Percentiles rank a stretch among this genome's conserved stretches.
Evolutionary conservation across 92 coral and sea anemone species (phyloP).

Genomic region (Epizoanthus stellaris): DNA sequence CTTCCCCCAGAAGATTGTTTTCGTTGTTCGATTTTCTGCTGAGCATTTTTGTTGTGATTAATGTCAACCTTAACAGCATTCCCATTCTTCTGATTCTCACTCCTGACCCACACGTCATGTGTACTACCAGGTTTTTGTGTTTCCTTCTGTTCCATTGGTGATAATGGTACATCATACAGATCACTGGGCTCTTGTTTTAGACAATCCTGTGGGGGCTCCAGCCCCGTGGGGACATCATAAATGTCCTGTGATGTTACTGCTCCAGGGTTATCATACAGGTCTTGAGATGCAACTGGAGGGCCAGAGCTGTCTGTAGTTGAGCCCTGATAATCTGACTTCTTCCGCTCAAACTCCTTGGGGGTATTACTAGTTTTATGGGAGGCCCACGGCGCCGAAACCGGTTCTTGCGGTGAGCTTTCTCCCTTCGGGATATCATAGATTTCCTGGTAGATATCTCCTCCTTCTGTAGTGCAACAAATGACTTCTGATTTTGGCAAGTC

Average conservation of each 20-base stretch:
- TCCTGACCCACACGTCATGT: conserved; percentile 50
- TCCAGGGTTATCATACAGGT: conserved; percentile 7
- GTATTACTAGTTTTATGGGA: neutral
- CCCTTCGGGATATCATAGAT: conserved; percentile 24
- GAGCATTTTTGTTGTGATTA: conserved; percentile 49
- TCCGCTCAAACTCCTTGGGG: neutral
- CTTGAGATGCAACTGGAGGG: conserved; percentile 21
- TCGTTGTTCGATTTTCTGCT: conserved; percentile 30
- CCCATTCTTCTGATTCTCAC: conserved; percentile 28
- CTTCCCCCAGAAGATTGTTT: conserved; percentile 5
- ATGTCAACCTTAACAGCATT: conserved; percentile 28
- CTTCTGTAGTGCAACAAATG: neutral
- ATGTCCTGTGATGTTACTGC: conserved; percentile 51
- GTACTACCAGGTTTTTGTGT: conserved; percentile 8
- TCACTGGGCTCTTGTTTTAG: conserved; percentile 8
- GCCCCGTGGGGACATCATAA: conserved; percentile 71
- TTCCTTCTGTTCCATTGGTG: conserved; percentile 11
- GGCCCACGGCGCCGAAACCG: neutral
- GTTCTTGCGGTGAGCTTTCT: conserved; percentile 16
- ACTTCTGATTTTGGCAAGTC: conserved; percentile 36
- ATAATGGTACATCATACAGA: conserved; percentile 57
- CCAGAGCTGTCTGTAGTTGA: neutral
- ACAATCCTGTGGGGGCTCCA: neutral
- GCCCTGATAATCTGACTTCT: neutral
- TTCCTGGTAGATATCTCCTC: conserved; percentile 16